phyloP scores from a whole-genome alignment of 2,113 vertebrate genomes.

The Percina caprodes region DNA sequence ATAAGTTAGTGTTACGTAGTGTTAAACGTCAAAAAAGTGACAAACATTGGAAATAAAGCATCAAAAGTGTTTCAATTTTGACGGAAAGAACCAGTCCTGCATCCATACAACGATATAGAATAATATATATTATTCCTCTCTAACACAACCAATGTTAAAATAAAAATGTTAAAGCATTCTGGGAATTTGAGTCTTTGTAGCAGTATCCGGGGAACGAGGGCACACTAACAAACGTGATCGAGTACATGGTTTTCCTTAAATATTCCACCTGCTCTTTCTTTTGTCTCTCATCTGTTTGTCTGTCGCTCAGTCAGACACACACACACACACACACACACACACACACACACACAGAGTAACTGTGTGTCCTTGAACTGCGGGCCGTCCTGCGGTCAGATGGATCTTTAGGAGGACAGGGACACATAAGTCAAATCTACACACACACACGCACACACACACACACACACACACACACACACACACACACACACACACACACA shows the following conservation, averaged over 20 bases:
- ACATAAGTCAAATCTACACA: slow-evolving; percentile 68
- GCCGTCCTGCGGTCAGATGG: slow-evolving; percentile 59
- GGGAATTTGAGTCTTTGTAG: slow-evolving; percentile 10
- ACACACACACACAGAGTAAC: slow-evolving; percentile 26
- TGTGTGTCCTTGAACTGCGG: slow-evolving; percentile 75
- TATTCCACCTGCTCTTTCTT: not conserved
- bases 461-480: slow-evolving; percentile 37
- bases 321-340: slow-evolving; percentile 11
- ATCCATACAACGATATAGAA: too few relatives aligned
- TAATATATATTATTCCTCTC: too few relatives aligned
- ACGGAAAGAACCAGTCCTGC: too few relatives aligned
- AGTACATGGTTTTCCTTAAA: not conserved
- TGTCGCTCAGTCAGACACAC: not conserved
- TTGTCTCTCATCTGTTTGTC: not conserved
- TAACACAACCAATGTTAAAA: too few relatives aligned
- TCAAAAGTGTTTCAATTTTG: too few relatives aligned
- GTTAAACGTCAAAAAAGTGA: too few relatives aligned
- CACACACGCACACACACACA: slow-evolving; percentile 25
- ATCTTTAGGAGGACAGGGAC: slow-evolving; percentile 64
- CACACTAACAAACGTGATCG: not conserved
- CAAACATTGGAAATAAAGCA: too few relatives aligned
- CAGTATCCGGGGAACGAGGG: fast-evolving
- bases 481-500: slow-evolving; percentile 18
- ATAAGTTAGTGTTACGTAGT: too few relatives aligned
- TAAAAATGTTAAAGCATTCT: too few relatives aligned